Evolutionary conservation across 2,113 vertebrate species (phyloP), one percentile per base, ranked within the genome.

Genomic region (Coryphaenoides rupestris): DNA sequence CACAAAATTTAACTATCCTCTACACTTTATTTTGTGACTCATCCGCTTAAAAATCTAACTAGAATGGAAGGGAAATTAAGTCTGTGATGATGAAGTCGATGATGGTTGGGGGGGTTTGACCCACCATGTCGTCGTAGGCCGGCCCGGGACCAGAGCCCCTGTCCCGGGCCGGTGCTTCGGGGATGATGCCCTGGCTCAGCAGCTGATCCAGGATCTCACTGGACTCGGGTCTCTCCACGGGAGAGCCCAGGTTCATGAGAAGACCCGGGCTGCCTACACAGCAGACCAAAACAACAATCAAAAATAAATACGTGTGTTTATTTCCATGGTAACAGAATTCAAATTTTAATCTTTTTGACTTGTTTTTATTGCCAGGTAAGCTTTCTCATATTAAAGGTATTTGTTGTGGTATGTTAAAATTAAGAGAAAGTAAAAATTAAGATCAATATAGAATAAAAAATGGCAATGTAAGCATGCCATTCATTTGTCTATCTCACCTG

Each of bases 201-300:
- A 95, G 84, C 75, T 98, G 92, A 68, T 95, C 86, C 73, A 95
- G 85, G 72, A 95, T 92, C 7, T 93, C 91, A 56, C 88, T 91
- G 72, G 92, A 92, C 26, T 86, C 85, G 17, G 72, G 87, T 33
- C 88, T 86, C 55, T 89, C 86, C 21, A 58, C 53, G 5, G 59
- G 58, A 55, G 49, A 19, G 22, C 19, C 21, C 3, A 2, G 19
- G 1, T 69, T 64, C 78, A 86, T 75, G 60, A 62, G 49, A 2
- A 89, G 62, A 55, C 78, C 68, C 26, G 63, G 64, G 66, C 58
- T 68, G 0, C 0, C 61, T 47, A 52, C 16, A 68, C 62, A 64
- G 72, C 33, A 84, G 83, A 22, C 28, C 68, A n/a, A 65, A 17
- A 50, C 47, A 5, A 55, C 54, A 40, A 7, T 12, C 6, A 7